phyloP scores from a whole-genome alignment of 2,888 invertebrate genomes.

The Idaea biselata region DNA sequence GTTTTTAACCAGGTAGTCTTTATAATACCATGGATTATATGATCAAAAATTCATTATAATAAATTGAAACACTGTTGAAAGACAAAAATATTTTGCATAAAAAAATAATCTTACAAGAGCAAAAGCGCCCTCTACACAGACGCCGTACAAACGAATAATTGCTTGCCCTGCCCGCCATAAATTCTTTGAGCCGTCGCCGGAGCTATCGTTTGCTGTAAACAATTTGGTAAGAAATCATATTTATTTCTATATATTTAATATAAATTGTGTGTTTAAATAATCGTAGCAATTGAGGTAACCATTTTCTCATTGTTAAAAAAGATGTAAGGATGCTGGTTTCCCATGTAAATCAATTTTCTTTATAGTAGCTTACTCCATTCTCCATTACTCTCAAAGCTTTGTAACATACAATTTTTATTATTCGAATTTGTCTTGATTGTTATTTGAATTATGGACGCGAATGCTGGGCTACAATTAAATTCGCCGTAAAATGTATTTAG shows the following conservation, averaged over 20 bases:
- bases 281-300: neutral
- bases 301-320: neutral
- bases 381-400: conserved; percentile 5
- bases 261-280: conserved; percentile 7
- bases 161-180: conserved; percentile 66
- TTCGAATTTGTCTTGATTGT: neutral
- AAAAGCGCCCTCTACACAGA: conserved; percentile 73
- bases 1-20: neutral
- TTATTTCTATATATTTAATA: conserved; percentile 29
- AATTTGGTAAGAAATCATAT: conserved; percentile 60
- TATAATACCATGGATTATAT: neutral
- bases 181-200: conserved; percentile 53
- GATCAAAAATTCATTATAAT: neutral
- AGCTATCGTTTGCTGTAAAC: conserved; percentile 69
- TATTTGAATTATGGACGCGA: neutral
- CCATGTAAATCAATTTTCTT: conserved; percentile 6
- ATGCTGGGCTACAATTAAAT: neutral
- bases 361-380: conserved; percentile 10
- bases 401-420: neutral
- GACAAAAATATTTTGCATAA: conserved; percentile 1
- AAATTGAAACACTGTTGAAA: neutral
- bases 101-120: conserved; percentile 15
- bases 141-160: conserved; percentile 61
- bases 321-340: neutral
- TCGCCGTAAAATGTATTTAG: neutral